Evolutionary conservation across 2,888 invertebrate genomes (phyloP).

Genomic region (Seira sanloemensis): DNA sequence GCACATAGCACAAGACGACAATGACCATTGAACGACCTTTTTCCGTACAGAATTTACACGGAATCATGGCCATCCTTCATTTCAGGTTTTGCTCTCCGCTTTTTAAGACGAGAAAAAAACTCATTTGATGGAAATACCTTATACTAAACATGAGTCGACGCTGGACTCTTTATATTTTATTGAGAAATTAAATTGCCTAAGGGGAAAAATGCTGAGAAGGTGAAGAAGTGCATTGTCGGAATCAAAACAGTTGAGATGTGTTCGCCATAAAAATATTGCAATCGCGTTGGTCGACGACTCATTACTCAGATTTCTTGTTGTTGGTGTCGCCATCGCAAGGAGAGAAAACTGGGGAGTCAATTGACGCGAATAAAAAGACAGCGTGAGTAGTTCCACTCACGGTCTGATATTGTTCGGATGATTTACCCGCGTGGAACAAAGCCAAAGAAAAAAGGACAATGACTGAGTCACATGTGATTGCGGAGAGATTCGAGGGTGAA

Average conservation of each 20-base stretch:
- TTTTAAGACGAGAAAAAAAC: slow-evolving; percentile 1
- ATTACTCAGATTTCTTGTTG: slow-evolving; percentile 40
- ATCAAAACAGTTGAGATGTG: not conserved
- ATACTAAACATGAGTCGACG: no score
- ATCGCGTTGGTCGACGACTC: slow-evolving; percentile 16
- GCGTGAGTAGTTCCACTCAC: slow-evolving; percentile 3
- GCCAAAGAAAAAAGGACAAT: slow-evolving; percentile 39
- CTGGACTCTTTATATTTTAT: not conserved
- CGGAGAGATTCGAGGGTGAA: not conserved
- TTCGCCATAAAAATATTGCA: slow-evolving; percentile 20
- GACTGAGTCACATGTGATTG: slow-evolving; percentile 36
- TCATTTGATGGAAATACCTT: no score
- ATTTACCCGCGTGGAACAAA: slow-evolving; percentile 13
- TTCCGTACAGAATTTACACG: not conserved
- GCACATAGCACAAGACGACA: slow-evolving; percentile 16
- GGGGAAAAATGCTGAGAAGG: not conserved
- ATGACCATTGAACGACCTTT: slow-evolving; percentile 39
- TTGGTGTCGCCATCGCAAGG: slow-evolving; percentile 7
- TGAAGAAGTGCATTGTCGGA: not conserved
- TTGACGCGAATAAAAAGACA: slow-evolving; percentile 11
- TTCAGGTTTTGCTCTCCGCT: slow-evolving; percentile 13
- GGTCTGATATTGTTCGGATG: not conserved
- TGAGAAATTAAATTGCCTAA: slow-evolving; percentile 18
- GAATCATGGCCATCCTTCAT: not conserved
- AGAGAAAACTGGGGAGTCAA: not conserved